Base-by-base conservation (phyloP, 1,140 invertebrate species). In the Probaryconus sp. region DNA sequence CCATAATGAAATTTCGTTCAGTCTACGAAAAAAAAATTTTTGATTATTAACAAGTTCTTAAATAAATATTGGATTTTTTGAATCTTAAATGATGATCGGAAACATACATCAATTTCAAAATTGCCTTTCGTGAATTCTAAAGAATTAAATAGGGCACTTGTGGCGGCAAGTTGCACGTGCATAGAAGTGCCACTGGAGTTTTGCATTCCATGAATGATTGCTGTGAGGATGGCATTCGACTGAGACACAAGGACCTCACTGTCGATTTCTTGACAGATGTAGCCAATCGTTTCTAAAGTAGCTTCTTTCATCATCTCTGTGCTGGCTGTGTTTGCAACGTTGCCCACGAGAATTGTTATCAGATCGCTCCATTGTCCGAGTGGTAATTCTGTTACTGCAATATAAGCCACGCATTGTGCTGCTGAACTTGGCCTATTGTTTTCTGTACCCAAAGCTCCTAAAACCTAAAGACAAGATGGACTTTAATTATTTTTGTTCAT, bases 1-100 rank as follows among this genome's bases (percentile, higher is more conserved):
- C 97, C 98, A 99, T 99, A 31, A 99, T 99, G 83, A 97, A 98
- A 87, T 99, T 98, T 77, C 98, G 90, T 88, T 99, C 98, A 67
- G 93, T 92, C 90, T 93, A 77, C 55, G 82, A 87, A 78, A 73
- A 47, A 79, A 50, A 61, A 61, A 24, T 13, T 3, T 70, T 55
- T 26, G 30, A 28, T 26, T 43, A 30, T n/a, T 28, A 35, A 65
- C 31, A 67, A 73, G 9, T 17, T 16, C 2, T 7, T 13, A 18
- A 24, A 20, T 7, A 55, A 35, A 42, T 30, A 14, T 18, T 11
- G 1, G 26, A 47, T 17, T 51, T 37, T 43, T n/a, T 35, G 5
- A 24, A 11, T 45, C n/a, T n/a, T n/a, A 18, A 21, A 4, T 30
- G 9, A 56, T 42, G 9, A 9, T 10, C 2, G 26, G 14, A 65